Evolutionary conservation across 2,113 vertebrate genomes (phyloP), one percentile per base, ranked within the genome.

Genomic region (Cinclus cinclus): DNA sequence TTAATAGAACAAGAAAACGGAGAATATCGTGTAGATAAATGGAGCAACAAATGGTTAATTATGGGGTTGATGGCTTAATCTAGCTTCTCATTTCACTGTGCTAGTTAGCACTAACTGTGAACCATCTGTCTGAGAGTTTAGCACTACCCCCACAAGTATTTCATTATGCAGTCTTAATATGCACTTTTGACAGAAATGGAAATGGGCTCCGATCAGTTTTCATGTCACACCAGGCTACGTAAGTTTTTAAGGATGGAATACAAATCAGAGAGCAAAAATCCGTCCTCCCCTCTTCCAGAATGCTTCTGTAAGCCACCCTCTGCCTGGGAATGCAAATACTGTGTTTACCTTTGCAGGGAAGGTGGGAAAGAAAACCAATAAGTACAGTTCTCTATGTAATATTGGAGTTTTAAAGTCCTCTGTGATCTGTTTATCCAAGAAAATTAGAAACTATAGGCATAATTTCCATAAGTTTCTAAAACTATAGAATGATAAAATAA

Each of bases 121-220:
- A 96, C 97, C 97, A 97, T 97, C 97, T 97, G 97, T 95, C 93
- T 95, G 94, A 96, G 94, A 92, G 96, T 94, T 95, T 94, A 95
- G 93, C 93, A 95, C 94, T 96, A 93, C 96, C 94, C 95, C 95
- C 94, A 97, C 96, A 97, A 92, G 94, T 94, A 95, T 96, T 94
- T 96, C 96, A 94, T 92, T 95, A 95, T 96, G 96, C 94, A 92
- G 89, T 77, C 96, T 96, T 96, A 96, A 93, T 91, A 92, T 87
- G 78, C 92, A 89, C 89, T 93, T 91, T 95, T 94, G 91, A 97
- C 89, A 96, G 88, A 97, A 97, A 97, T 89, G 83, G 84, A 96
- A 94, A 96, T 89, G 90, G 92, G 92, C 80, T 96, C 75, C n/a
- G 80, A 96, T 95, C 91, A 90, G 87, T 96, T 94, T 96, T 90